Conservation (phyloP, 2,797 vertebrate species). For the Prionace glauca region DNA sequence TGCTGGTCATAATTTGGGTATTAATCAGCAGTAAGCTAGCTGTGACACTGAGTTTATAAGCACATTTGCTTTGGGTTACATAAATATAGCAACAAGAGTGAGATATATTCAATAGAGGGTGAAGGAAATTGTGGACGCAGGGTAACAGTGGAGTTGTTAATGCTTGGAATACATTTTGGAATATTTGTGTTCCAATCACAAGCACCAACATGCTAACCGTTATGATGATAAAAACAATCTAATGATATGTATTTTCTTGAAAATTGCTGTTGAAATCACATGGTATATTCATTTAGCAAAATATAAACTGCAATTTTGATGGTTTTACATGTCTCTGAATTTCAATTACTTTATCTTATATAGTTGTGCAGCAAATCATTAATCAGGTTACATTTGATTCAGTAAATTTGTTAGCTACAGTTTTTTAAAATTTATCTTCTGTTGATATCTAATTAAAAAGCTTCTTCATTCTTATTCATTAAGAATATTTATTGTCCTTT, state of each 20-base stretch:
- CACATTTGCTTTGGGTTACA: neutral
- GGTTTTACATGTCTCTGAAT: neutral
- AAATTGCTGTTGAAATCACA: neutral
- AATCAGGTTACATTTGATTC: neutral
- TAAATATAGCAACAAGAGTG: neutral
- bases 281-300: neutral
- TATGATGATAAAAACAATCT: neutral
- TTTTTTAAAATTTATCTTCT: neutral
- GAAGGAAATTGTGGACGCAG: neutral
- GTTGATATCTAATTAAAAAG: neutral
- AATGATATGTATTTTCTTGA: neutral
- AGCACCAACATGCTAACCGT: neutral
- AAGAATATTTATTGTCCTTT: neutral
- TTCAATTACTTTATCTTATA: neutral
- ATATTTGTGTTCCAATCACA: neutral
- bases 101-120: neutral
- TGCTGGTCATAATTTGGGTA: neutral
- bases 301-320: neutral
- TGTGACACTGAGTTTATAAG: neutral
- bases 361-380: neutral
- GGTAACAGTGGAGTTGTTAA: neutral
- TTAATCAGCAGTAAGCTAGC: neutral
- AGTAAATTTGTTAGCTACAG: conserved; percentile 15
- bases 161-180: neutral
- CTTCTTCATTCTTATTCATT: neutral